Conservation (phyloP, 2,113 vertebrate species). For the Callaeas wilsoni region DNA sequence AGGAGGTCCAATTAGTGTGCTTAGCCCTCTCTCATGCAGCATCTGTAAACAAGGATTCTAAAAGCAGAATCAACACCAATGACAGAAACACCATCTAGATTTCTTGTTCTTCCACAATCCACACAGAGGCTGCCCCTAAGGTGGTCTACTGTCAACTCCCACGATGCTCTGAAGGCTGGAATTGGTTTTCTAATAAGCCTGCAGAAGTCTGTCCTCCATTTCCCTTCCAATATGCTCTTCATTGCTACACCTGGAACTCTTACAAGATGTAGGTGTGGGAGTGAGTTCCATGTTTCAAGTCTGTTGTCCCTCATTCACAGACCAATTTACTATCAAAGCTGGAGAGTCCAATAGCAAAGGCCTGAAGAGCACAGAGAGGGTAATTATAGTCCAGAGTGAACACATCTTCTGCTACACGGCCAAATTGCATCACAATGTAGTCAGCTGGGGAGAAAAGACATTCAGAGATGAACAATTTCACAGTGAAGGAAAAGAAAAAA, state of each 20-base stretch:
- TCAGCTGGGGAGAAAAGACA: conserved; percentile 75
- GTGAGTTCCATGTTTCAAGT: background rate
- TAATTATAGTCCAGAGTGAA: conserved; percentile 98
- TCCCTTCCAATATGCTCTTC: background rate
- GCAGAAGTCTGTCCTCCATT: background rate
- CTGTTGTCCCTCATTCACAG: conserved; percentile 79
- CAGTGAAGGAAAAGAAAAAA: background rate
- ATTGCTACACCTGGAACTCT: background rate
- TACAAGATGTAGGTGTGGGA: background rate
- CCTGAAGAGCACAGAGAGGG: conserved; percentile 94
- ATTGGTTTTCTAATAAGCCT: background rate
- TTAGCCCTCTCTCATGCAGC: background rate
- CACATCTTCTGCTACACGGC: conserved; percentile 90
- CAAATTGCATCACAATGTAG: conserved; percentile 99
- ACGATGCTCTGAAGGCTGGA: background rate
- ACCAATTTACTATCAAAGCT: conserved; percentile 97
- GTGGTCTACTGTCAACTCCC: background rate
- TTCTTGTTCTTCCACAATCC: background rate
- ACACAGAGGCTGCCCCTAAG: background rate
- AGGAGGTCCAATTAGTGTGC: background rate
- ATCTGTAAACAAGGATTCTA: background rate
- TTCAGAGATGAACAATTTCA: background rate
- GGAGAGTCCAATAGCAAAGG: conserved; percentile 94
- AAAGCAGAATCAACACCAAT: background rate
- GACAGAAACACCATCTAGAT: background rate